A percentile compares a stretch with the other conserved stretches of the same genome.
phyloP scores from a whole-genome alignment of 2,113 vertebrate genomes.

The Mastomys coucha region DNA sequence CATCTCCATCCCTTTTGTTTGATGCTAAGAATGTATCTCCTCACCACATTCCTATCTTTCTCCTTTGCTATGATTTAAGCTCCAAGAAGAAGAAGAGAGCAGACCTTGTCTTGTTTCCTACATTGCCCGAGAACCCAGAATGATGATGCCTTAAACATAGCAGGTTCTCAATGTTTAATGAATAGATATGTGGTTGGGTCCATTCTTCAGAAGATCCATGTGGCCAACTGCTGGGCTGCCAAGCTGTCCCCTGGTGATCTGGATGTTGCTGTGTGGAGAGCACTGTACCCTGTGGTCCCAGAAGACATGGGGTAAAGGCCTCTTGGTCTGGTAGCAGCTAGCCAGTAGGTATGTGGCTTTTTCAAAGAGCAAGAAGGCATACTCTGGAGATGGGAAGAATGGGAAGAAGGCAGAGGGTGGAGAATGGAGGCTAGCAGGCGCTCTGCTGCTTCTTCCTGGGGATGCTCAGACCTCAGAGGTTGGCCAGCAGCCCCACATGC shows the following conservation, averaged over 20 bases:
- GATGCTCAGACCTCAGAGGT: constrained; percentile 73
- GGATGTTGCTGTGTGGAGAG: neutral
- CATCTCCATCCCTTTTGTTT: neutral
- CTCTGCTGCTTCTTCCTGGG: constrained; percentile 59
- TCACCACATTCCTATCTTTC: neutral
- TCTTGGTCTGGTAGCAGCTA: constrained; percentile 5
- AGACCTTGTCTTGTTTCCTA: constrained; percentile 9
- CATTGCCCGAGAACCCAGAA: neutral
- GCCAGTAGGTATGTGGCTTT: constrained; percentile 10
- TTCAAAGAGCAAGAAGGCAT: constrained; percentile 70
- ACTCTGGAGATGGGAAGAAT: constrained; percentile 58
- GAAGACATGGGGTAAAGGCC: neutral
- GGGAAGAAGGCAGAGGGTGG: constrained; percentile 38
- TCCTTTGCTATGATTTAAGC: neutral
- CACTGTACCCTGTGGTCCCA: neutral
- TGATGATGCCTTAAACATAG: neutral
- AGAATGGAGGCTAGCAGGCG: neutral
- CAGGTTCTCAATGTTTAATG: neutral
- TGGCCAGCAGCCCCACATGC: constrained; percentile 21
- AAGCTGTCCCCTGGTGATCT: neutral
- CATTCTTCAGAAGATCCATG: neutral
- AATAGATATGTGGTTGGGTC: neutral
- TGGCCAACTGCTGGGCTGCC: neutral
- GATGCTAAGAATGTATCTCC: neutral
- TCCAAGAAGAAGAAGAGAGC: neutral